Conservation (phyloP, 2,797 vertebrate species). For the Clarias laeviceps region DNA sequence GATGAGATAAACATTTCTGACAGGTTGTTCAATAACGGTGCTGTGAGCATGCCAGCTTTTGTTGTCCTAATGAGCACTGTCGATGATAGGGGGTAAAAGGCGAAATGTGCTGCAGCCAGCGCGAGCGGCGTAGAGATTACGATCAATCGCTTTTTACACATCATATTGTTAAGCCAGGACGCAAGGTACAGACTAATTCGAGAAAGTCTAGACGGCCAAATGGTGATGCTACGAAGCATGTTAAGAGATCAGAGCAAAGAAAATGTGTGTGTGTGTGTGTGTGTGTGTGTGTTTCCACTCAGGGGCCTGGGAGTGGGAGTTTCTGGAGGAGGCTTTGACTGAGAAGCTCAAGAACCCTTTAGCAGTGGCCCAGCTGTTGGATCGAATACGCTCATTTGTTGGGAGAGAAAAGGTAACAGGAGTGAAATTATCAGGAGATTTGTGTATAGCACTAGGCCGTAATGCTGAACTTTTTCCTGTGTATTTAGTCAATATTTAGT, state of each 20-base stretch:
- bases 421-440: not conserved
- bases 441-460: not conserved
- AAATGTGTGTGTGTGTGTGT: slow-evolving; percentile 46
- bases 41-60: slow-evolving; percentile 27
- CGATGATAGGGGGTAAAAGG: slow-evolving; percentile 13
- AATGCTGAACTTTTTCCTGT: not conserved
- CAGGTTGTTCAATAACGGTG: slow-evolving; percentile 5
- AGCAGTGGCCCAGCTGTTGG: slow-evolving; percentile 84
- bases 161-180: not conserved
- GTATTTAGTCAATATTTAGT: no score
- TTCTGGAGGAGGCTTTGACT: slow-evolving; percentile 86
- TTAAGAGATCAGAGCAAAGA: slow-evolving; percentile 36
- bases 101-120: slow-evolving; percentile 5
- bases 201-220: slow-evolving; percentile 23
- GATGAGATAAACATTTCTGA: slow-evolving; percentile 24
- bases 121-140: not conserved
- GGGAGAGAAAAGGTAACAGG: slow-evolving; percentile 80
- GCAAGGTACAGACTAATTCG: slow-evolving; percentile 7
- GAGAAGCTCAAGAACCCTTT: slow-evolving; percentile 88
- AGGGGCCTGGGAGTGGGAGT: slow-evolving; percentile 94
- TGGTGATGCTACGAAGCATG: slow-evolving; percentile 38
- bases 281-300: slow-evolving; percentile 58
- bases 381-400: slow-evolving; percentile 86
- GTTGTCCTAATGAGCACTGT: slow-evolving; percentile 6
- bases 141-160: not conserved